These are phyloP conservation scores for Caenorhabditis uteleia DNA, from an alignment of 2,888 invertebrate genomes.

Conservation along the genomic window DNA sequence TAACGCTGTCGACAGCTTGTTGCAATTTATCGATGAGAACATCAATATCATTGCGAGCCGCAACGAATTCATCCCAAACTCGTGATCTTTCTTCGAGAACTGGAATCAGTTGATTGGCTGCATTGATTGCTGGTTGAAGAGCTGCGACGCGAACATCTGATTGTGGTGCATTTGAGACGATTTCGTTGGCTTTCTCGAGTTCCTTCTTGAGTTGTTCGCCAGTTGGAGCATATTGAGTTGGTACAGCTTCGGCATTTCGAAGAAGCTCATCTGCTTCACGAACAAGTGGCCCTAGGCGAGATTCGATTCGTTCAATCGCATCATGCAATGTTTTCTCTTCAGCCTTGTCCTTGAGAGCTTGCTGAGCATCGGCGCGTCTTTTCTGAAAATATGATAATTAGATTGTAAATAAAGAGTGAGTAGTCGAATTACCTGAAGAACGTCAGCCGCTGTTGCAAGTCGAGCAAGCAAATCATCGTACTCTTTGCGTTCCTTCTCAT, in stretches of 20 bases:
- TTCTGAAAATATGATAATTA: conserved; percentile 22
- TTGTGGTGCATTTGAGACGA: conserved; percentile 3
- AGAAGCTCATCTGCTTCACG: conserved; percentile 27
- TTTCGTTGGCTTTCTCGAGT: conserved; percentile 14
- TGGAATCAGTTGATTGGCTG: conserved; percentile 19
- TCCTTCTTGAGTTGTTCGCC: conserved; percentile 24
- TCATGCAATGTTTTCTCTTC: conserved; percentile 22
- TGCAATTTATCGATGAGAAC: conserved; percentile 32
- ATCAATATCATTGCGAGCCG: conserved; percentile 40
- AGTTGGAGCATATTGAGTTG: conserved; percentile 25
- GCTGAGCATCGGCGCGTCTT: conserved; percentile 28
- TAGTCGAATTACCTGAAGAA: conserved; percentile 31
- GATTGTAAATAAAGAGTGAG: not conserved
- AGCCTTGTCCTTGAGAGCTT: conserved; percentile 19
- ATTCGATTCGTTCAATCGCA: conserved; percentile 14
- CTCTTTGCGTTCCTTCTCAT: conserved; percentile 41
- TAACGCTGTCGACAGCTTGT: conserved; percentile 22
- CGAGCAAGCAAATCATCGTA: conserved; percentile 45
- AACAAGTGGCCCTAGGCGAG: conserved; percentile 28
- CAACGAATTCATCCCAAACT: conserved; percentile 47
- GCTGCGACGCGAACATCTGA: conserved; percentile 7
- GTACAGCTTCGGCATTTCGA: conserved; percentile 34
- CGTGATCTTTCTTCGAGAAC: conserved; percentile 31
- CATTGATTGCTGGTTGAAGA: conserved; percentile 13
- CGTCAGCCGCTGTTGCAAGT: conserved; percentile 40